Base-by-base conservation (phyloP, 2,888 invertebrate species). In the Arctia plantaginis region DNA sequence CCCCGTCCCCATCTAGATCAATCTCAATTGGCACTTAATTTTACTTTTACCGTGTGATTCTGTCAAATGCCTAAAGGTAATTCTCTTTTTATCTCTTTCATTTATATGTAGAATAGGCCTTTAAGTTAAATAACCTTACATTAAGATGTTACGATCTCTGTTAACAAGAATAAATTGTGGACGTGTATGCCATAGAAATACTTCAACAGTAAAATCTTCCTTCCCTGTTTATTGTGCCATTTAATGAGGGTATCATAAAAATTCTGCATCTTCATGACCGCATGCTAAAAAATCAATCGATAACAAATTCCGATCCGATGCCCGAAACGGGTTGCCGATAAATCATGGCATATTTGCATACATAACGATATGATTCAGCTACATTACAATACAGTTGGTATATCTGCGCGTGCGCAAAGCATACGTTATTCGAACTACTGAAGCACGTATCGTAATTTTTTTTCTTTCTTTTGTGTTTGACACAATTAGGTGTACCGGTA, bases 371-470 rank as follows among this genome's bases (percentile, higher is more conserved):
- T 92, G 92, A 93, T 90, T 92, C 92, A 91, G 88, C 87, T 77
- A 30, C 86, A 91, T 87, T 85, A 92, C 92, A 92, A 93, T 92
- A 91, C 92, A 87, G 88, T 88, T 89, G 90, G 89, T 90, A 90
- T 90, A 84, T 77, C 6, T 85, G 78, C 78, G 83, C 72, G 80
- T 85, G 85, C 84, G 87, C 86, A 80, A 74, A 85, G 92, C 88
- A 91, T 92, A 87, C 85, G 66, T 78, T 83, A 91, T 90, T 80
- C 83, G 80, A 77, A 73, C 74, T 67, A 76, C 75, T 77, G 78
- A 74, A 64, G 65, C 79, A 79, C 77, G 82, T 80, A 80, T 62
- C 41, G 71, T 77, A 59, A 77, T 74, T 82, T 78, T 79, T 81
- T 87, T 65, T 84, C n/a, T 55, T 84, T 80, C 75, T 77, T 79